Conservation (phyloP, 2,113 vertebrate genomes). For the Dermatemys mawii region DNA sequence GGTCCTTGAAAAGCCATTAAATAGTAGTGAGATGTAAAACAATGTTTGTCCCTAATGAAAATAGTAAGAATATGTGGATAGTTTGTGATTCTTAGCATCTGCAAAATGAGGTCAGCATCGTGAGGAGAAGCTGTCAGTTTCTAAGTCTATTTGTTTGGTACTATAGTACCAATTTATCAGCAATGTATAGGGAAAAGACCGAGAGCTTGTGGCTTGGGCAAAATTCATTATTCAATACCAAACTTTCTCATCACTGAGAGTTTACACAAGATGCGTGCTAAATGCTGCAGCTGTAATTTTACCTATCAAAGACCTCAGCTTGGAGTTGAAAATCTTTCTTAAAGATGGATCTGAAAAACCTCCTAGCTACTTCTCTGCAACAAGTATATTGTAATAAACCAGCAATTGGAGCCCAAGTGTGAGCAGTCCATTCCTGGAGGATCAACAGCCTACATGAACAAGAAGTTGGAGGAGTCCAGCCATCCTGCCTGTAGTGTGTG, state of each 20-base stretch:
- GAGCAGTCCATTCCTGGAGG: neutral
- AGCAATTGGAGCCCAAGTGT: neutral
- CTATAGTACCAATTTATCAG: constrained; percentile 43
- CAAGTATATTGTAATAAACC: neutral
- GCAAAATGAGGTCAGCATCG: constrained; percentile 62
- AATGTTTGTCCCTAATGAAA: constrained; percentile 47
- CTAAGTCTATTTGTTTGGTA: constrained; percentile 59
- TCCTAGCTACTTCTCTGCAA: neutral
- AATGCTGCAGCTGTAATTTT: constrained; percentile 15
- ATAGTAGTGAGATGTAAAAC: constrained; percentile 69
- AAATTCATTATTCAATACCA: constrained; percentile 58
- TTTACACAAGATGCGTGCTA: constrained; percentile 25
- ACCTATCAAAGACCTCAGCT: neutral
- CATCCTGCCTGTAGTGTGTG: neutral
- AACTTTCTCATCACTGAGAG: constrained; percentile 24
- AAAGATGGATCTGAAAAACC: neutral
- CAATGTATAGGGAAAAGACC: constrained; percentile 45
- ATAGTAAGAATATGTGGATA: constrained; percentile 33
- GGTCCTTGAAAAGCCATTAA: constrained; percentile 30
- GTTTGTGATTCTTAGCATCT: constrained; percentile 55
- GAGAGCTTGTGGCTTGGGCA: constrained; percentile 24
- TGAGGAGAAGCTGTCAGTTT: constrained; percentile 52
- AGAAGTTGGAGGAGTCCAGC: neutral
- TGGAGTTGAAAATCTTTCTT: constrained; percentile 7
- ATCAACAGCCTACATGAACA: neutral